Conservation (phyloP, 2,888 invertebrate species). For the Cyclophora punctaria region DNA sequence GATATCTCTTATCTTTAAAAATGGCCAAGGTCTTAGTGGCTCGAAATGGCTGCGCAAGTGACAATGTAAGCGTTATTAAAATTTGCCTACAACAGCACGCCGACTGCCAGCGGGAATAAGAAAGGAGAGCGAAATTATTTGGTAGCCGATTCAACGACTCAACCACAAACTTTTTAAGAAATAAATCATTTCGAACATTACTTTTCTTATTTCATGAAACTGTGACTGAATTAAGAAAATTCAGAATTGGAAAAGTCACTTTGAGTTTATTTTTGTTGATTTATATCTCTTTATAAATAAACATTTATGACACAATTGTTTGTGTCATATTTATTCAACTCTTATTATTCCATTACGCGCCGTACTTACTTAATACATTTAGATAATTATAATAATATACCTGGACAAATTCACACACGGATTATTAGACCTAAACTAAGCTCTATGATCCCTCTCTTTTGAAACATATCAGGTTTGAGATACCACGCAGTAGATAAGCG, state of each 20-base stretch:
- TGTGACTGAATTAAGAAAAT: conserved; percentile 8
- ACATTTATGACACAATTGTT: too few relatives aligned
- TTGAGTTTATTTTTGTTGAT: not conserved
- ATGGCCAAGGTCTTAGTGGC: conserved; percentile 54
- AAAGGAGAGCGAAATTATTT: conserved; percentile 54
- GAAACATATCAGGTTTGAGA: too few relatives aligned
- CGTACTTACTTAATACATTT: too few relatives aligned
- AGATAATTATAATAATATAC: too few relatives aligned
- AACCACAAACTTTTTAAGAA: conserved; percentile 26
- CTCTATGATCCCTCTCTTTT: too few relatives aligned
- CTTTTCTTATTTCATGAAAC: conserved; percentile 7
- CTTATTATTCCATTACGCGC: too few relatives aligned
- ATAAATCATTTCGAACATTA: conserved; percentile 20
- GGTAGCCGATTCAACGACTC: conserved; percentile 46
- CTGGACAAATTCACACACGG: too few relatives aligned
- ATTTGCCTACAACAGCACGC: conserved; percentile 54
- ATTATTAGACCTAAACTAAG: too few relatives aligned
- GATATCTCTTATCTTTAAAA: conserved; percentile 40
- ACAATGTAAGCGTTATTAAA: conserved; percentile 61
- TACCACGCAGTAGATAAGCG: too few relatives aligned
- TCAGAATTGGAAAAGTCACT: not conserved
- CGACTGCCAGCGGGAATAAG: conserved; percentile 45
- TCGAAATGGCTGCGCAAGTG: conserved; percentile 46
- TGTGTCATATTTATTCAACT: too few relatives aligned
- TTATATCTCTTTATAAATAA: too few relatives aligned